Percentiles rank a stretch among this genome's conserved stretches.
Conservation (phyloP, 2,113 vertebrate species). For the Oryzias woworae region DNA sequence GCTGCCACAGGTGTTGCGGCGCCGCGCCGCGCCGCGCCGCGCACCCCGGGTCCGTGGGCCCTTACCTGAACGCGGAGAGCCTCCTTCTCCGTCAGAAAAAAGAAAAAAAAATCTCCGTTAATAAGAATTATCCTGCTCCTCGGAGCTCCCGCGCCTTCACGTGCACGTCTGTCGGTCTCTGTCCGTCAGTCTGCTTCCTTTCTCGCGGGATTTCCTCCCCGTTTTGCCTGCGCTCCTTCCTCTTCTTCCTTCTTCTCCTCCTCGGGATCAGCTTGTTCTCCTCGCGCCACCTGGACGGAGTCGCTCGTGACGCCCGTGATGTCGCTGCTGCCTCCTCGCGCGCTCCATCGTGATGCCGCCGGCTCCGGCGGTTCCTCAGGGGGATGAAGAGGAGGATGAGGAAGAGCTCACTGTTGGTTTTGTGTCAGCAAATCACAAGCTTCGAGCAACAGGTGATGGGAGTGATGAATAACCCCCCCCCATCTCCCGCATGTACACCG, state of each 20-base stretch:
- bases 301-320: slow-evolving; percentile 23
- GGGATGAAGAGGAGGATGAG: background rate
- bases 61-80: slow-evolving; percentile 49
- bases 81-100: slow-evolving; percentile 7
- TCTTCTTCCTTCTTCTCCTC: slow-evolving; percentile 5
- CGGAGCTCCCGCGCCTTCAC: slow-evolving; percentile 41
- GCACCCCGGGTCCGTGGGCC: background rate
- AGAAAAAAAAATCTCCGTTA: slow-evolving; percentile 13
- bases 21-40: background rate
- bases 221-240: slow-evolving; percentile 5
- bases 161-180: slow-evolving; percentile 35
- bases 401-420: background rate
- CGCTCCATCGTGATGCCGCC: slow-evolving; percentile 37
- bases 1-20: slow-evolving; percentile 47
- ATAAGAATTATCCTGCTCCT: slow-evolving; percentile 39
- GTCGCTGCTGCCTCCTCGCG: slow-evolving; percentile 26
- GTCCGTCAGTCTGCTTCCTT: slow-evolving; percentile 22
- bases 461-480: background rate
- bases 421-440: background rate
- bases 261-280: slow-evolving; percentile 45
- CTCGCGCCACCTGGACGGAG: slow-evolving; percentile 44
- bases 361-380: slow-evolving; percentile 3
- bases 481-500: background rate
- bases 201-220: slow-evolving; percentile 60
- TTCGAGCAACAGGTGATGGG: slow-evolving; percentile 26